Percentiles rank a stretch among this genome's conserved stretches.
Evolutionary conservation across 2,888 invertebrate species (phyloP).

Genomic region (Panorpa germanica): DNA sequence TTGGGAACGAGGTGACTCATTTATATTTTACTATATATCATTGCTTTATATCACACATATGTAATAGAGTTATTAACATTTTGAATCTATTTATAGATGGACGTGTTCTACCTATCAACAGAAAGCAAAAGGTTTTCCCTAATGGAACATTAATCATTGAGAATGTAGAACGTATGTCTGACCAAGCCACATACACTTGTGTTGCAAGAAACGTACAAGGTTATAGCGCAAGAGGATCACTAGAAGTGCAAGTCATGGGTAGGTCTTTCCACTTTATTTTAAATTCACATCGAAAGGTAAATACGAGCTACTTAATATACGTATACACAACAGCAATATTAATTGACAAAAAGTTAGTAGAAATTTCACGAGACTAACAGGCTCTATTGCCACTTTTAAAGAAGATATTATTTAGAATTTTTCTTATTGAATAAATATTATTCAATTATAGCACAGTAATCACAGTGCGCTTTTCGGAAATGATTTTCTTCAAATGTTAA

Average conservation of each 20-base stretch:
- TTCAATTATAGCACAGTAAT: too few species aligned
- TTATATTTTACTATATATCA: too few species aligned
- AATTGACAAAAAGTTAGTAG: too few species aligned
- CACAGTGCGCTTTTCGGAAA: conserved; percentile 17
- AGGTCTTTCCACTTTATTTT: conserved; percentile 36
- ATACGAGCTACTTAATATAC: too few species aligned
- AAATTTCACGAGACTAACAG: too few species aligned
- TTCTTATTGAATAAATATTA: too few species aligned
- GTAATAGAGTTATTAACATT: too few species aligned
- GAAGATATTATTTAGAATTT: too few species aligned
- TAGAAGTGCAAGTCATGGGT: conserved; percentile 96
- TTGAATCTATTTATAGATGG: conserved; percentile 32
- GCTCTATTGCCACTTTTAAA: too few species aligned
- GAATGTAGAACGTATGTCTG: conserved; percentile 79
- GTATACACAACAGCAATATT: too few species aligned
- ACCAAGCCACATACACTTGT: conserved; percentile 88
- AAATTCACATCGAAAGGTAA: conserved; percentile 16
- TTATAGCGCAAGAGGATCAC: conserved; percentile 68
- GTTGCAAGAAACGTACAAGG: conserved; percentile 84
- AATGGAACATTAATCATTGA: conserved; percentile 88
- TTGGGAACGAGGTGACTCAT: conserved; percentile 74
- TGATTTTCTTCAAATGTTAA: conserved; percentile 15
- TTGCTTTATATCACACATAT: too few species aligned
- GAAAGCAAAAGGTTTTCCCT: conserved; percentile 84
- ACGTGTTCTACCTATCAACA: conserved; percentile 76